Percentiles rank a stretch among this genome's conserved stretches.
phyloP scores from a whole-genome alignment of 2,888 invertebrate species.

The Tetramorium bicarinatum region DNA sequence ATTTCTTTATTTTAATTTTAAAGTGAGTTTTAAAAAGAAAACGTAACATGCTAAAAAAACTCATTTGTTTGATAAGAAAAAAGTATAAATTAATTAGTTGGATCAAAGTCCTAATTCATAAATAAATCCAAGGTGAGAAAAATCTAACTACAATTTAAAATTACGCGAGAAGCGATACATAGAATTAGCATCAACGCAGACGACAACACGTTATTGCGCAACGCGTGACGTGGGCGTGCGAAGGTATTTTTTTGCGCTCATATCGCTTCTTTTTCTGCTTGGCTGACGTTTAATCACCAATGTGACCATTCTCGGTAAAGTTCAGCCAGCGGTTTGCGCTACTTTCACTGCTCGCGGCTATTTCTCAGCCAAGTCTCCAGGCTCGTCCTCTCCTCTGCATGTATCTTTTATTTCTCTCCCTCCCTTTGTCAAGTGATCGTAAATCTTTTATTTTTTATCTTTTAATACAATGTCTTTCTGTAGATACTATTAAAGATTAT shows the following conservation, averaged over 20 bases:
- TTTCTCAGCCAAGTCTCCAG: constrained; percentile 33
- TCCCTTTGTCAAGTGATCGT: constrained; percentile 11
- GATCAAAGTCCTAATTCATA: not conserved
- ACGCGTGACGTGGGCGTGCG: constrained; percentile 54
- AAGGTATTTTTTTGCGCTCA: constrained; percentile 61
- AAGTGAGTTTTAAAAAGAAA: not conserved
- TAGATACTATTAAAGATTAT: not conserved
- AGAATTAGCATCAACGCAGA: not conserved
- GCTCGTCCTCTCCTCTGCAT: constrained; percentile 14
- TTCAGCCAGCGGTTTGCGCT: constrained; percentile 74
- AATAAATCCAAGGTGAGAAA: constrained; percentile 10
- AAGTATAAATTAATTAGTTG: not conserved
- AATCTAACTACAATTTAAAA: not conserved
- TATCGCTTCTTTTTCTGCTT: constrained; percentile 53
- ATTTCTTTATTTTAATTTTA: not conserved
- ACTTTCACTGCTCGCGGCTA: constrained; percentile 83
- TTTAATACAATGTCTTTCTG: not conserved
- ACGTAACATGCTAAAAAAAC: not conserved
- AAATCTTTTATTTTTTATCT: constrained; percentile 27
- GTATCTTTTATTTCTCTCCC: constrained; percentile 17
- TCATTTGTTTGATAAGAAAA: not conserved
- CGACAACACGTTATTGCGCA: constrained; percentile 60
- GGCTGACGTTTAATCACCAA: constrained; percentile 59
- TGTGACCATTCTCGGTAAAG: constrained; percentile 76
- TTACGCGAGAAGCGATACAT: not conserved